These are phyloP conservation scores for Polymixis flavicincta DNA, from an alignment of 2,888 invertebrate species.

Conservation along the genomic window DNA sequence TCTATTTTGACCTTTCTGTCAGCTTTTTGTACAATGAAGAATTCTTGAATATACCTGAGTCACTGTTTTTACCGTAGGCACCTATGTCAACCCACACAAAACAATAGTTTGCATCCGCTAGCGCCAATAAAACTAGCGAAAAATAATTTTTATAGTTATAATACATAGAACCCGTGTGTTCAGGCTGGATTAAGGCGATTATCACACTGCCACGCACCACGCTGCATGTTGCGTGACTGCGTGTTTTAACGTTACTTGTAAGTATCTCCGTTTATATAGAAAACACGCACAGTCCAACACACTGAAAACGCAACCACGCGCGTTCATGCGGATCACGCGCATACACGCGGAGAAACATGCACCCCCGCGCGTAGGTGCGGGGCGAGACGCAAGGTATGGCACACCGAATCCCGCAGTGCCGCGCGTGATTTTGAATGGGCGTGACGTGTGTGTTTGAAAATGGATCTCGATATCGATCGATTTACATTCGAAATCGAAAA, in stretches of 20 bases:
- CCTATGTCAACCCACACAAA: too few relatives aligned
- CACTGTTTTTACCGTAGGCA: too few relatives aligned
- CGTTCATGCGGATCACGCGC: slow-evolving; percentile 9
- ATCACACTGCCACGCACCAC: slow-evolving; percentile 3
- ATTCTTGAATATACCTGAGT: too few relatives aligned
- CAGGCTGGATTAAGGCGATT: too few relatives aligned
- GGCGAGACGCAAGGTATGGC: slow-evolving; percentile 5
- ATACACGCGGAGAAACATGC: slow-evolving; percentile 1
- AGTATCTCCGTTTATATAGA: slow-evolving; percentile 10
- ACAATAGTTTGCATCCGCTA: too few relatives aligned
- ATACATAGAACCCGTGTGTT: too few relatives aligned
- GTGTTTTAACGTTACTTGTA: slow-evolving; percentile 7
- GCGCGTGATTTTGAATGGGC: slow-evolving; percentile 6
- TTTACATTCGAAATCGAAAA: slow-evolving; percentile 46
- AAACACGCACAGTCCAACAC: slow-evolving; percentile 9
- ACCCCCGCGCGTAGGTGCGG: neutral
- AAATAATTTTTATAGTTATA: too few relatives aligned
- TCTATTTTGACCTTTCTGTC: too few relatives aligned
- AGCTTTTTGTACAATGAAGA: too few relatives aligned
- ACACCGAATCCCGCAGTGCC: slow-evolving; percentile 8
- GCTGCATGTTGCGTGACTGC: slow-evolving; percentile 4
- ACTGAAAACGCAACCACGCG: slow-evolving; percentile 10
- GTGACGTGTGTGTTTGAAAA: slow-evolving; percentile 13
- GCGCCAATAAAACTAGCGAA: too few relatives aligned
- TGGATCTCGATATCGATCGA: slow-evolving; percentile 39